Conservation (phyloP, 2,113 vertebrate species). For the Leucosticte australis region DNA sequence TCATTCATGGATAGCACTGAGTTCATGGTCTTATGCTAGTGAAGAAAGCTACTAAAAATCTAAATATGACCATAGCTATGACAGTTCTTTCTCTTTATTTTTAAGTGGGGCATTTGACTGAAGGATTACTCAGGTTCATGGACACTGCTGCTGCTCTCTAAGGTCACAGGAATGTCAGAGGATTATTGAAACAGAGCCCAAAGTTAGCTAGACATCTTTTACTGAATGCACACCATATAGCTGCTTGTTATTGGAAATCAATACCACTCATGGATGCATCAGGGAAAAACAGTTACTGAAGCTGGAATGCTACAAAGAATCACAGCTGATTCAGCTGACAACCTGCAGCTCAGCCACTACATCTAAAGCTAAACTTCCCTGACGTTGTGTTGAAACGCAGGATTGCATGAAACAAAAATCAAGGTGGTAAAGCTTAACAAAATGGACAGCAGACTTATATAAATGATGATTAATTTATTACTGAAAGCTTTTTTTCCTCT, state of each 20-base stretch:
- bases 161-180: conserved; percentile 52
- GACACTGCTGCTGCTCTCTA: not conserved
- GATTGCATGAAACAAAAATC: not conserved
- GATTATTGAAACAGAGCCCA: conserved; percentile 44
- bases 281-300: conserved; percentile 39
- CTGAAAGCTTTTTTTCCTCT: not conserved
- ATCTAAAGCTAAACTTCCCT: not conserved
- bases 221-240: conserved; percentile 28
- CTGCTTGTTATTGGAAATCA: conserved; percentile 59
- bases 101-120: not conserved
- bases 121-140: not conserved
- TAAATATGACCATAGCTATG: not conserved
- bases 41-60: not conserved
- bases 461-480: conserved; percentile 29
- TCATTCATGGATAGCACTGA: not conserved
- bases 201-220: conserved; percentile 35
- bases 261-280: conserved; percentile 33
- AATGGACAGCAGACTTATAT: not conserved
- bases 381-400: not conserved
- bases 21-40: not conserved
- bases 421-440: not conserved
- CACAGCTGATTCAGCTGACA: conserved; percentile 1
- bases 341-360: not conserved
- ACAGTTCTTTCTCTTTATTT: not conserved
- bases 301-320: not conserved